A percentile compares a stretch with the other conserved stretches of the same genome.
Evolutionary conservation across 1,140 invertebrate species (phyloP).

Genomic region (Musca domestica): DNA sequence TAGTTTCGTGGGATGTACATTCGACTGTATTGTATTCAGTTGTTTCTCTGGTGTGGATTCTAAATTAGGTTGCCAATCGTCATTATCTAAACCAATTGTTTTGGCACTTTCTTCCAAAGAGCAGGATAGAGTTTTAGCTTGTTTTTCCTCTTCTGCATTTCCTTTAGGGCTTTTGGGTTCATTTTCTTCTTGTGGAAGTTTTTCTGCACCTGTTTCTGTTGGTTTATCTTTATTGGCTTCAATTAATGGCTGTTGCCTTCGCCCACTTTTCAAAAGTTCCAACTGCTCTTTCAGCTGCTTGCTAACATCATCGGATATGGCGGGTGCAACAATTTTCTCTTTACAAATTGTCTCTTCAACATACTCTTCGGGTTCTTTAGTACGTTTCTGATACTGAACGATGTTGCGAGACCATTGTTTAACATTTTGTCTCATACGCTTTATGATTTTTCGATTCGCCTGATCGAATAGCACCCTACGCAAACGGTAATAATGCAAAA

Average conservation of each 20-base stretch:
- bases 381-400: conserved; percentile 33
- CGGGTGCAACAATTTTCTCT: not conserved
- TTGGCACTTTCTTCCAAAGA: too few relatives aligned
- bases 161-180: not conserved
- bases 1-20: conserved; percentile 14
- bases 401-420: conserved; percentile 39
- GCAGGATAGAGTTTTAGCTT: too few relatives aligned
- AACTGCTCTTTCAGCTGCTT: conserved; percentile 49
- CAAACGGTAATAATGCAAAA: conserved; percentile 29
- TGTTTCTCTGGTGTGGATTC: conserved; percentile 31
- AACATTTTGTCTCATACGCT: conserved; percentile 35
- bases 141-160: not conserved
- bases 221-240: not conserved
- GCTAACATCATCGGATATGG: conserved; percentile 34
- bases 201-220: not conserved
- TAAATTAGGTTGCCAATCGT: conserved; percentile 23
- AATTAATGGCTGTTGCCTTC: not conserved
- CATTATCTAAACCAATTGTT: not conserved
- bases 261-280: conserved; percentile 35
- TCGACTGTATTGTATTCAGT: conserved; percentile 12
- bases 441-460: conserved; percentile 36
- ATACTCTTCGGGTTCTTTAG: conserved; percentile 35
- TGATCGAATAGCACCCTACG: conserved; percentile 41
- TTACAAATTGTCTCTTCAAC: conserved; percentile 30
- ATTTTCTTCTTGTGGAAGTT: not conserved